Conservation (phyloP, 2,888 invertebrate genomes). For the Trisateles emortualis region DNA sequence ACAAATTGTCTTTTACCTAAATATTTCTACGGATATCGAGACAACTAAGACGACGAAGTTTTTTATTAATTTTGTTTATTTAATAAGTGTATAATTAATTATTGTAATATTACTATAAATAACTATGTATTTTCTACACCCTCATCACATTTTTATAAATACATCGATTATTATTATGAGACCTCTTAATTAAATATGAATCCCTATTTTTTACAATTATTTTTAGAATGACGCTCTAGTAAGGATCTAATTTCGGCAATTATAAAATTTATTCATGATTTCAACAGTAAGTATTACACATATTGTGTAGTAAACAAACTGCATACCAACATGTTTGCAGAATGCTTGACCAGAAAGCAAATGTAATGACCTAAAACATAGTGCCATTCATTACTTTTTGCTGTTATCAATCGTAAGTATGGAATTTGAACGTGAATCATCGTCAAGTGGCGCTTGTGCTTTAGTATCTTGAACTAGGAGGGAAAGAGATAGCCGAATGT, state of each 20-base stretch:
- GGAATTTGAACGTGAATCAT: slow-evolving; percentile 84
- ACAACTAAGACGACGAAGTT: background rate
- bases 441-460: slow-evolving; percentile 83
- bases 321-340: slow-evolving; percentile 59
- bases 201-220: too few relatives aligned
- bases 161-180: too few relatives aligned
- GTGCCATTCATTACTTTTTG: slow-evolving; percentile 80
- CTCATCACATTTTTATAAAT: too few relatives aligned
- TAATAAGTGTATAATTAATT: too few relatives aligned
- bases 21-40: slow-evolving; percentile 10
- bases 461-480: slow-evolving; percentile 73
- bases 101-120: background rate
- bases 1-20: slow-evolving; percentile 21
- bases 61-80: background rate
- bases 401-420: slow-evolving; percentile 84
- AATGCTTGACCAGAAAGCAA: slow-evolving; percentile 68
- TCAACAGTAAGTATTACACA: slow-evolving; percentile 40
- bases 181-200: too few relatives aligned
- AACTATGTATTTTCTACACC: background rate
- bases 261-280: slow-evolving; percentile 32
- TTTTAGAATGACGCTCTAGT: too few relatives aligned
- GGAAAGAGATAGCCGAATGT: slow-evolving; percentile 77
- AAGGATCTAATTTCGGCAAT: background rate
- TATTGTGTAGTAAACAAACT: slow-evolving; percentile 60
- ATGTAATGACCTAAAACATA: slow-evolving; percentile 76